Base-by-base conservation (phyloP, 2,797 vertebrate genomes). In the Orientallactaga sibirica region DNA sequence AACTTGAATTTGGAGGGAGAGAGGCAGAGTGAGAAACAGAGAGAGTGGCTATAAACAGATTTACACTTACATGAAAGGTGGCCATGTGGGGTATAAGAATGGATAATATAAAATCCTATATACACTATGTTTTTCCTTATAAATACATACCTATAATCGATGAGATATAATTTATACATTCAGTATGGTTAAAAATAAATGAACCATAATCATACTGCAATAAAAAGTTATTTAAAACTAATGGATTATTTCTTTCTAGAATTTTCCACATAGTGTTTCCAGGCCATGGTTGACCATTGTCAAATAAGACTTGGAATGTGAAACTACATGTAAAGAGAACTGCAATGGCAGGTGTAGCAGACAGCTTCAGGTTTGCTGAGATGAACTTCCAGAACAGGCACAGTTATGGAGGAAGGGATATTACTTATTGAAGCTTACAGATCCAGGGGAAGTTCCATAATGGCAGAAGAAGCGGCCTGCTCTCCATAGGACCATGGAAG, bases 31-130 rank as follows among this genome's bases (percentile, higher is more conserved):
- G 1, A 25, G 70, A 15, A 4, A 85, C 24, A 24, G 75, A 18
- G 10, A 3, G 12, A n/a, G 43, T 43, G 24, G 22, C 25, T 20
- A 3, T 25, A 8, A 3, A 25, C 24, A 7, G 2, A 37, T n/a
- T 25, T n/a, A 7, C 19, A 33, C 41, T 5, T 2, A 9, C 4
- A 7, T 16, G 8, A 27, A 52, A 55, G 48, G 62, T 55, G 29
- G 74, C 3, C 48, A 64, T 16, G 15, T 37, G 24, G n/a, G 1
- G 2, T 3, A 11, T 29, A 24, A 5, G 1, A 43, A 2, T 10
- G 12, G 18, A 52, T 61, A 62, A 11, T 19, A 62, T 27, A 5
- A 68, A 27, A 33, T 37, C 61, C 77, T 29, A 19, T 71, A 33
- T 5, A 6, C 4, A 43, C 48, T 37, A 14, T 19, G 29, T 10